phyloP scores from a whole-genome alignment of 2,888 invertebrate species.

The Eucriotettix oculatus region DNA sequence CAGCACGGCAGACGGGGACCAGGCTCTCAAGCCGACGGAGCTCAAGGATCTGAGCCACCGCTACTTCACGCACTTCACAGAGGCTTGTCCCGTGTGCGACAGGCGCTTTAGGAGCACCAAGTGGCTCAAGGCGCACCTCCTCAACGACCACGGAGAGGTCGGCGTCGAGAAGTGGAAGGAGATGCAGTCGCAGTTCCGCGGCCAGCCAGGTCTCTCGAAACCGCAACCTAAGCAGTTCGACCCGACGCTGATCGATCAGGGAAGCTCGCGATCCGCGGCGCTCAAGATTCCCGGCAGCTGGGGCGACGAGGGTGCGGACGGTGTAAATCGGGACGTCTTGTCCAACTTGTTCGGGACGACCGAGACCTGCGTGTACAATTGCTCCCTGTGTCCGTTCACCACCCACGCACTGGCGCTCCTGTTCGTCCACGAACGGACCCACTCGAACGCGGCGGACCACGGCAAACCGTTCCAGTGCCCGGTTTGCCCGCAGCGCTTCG shows the following conservation, averaged over 20 bases:
- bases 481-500: constrained; percentile 38
- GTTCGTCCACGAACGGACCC: constrained; percentile 82
- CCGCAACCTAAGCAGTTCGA: neutral
- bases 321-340: constrained; percentile 33
- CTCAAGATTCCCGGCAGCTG: constrained; percentile 40
- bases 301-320: constrained; percentile 15
- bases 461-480: constrained; percentile 33
- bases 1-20: constrained; percentile 22
- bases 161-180: constrained; percentile 45
- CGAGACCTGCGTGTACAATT: constrained; percentile 52
- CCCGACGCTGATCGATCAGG: neutral
- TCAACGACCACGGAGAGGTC: constrained; percentile 66
- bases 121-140: constrained; percentile 71
- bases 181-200: constrained; percentile 30
- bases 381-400: constrained; percentile 77
- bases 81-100: constrained; percentile 71
- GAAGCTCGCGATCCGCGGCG: constrained; percentile 25
- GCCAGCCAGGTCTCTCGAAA: constrained; percentile 18
- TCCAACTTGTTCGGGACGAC: constrained; percentile 35
- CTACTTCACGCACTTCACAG: constrained; percentile 50
- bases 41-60: constrained; percentile 40
- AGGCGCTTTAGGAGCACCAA: constrained; percentile 76
- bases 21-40: constrained; percentile 34
- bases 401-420: constrained; percentile 79
- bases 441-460: constrained; percentile 27